These are phyloP conservation scores for Agapostemon virescens DNA, from an alignment of 2,888 invertebrate species.

Conservation along the genomic window DNA sequence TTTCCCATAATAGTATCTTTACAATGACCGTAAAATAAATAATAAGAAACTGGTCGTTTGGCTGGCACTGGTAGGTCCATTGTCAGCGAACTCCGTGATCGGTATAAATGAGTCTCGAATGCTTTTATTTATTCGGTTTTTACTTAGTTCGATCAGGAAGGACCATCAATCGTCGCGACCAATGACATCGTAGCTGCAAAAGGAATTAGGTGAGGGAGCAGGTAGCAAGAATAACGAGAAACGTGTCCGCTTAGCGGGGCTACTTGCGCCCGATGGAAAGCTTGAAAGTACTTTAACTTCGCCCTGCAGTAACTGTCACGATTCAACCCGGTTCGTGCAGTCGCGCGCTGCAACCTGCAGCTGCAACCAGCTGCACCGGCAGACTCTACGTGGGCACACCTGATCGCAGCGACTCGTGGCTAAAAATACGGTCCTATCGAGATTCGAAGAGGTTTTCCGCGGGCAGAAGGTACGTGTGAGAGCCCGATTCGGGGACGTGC, in stretches of 20 bases:
- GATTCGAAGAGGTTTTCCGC: constrained; percentile 35
- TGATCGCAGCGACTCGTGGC: constrained; percentile 5
- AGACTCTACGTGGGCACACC: constrained; percentile 19
- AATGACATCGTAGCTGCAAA: neutral
- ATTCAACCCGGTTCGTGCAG: constrained; percentile 17
- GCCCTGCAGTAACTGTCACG: constrained; percentile 36
- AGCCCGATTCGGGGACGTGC: neutral
- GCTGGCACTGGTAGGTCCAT: too few relatives aligned
- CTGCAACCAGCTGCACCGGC: constrained; percentile 18
- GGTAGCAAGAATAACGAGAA: constrained; percentile 26
- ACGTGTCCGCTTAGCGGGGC: constrained; percentile 25
- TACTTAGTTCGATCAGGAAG: too few relatives aligned
- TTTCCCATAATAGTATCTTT: too few relatives aligned
- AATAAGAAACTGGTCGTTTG: too few relatives aligned
- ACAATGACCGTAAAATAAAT: too few relatives aligned
- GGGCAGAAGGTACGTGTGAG: constrained; percentile 2
- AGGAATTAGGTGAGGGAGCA: neutral
- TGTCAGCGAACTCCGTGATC: too few relatives aligned
- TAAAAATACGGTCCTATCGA: constrained; percentile 32
- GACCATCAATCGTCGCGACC: constrained; percentile 7
- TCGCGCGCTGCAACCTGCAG: constrained; percentile 32
- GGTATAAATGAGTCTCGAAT: too few relatives aligned
- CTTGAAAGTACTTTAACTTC: constrained; percentile 54
- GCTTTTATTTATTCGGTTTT: too few relatives aligned
- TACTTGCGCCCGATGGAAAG: constrained; percentile 19